Conservation (phyloP, 2,113 vertebrate species). For the Phasianus colchicus region DNA sequence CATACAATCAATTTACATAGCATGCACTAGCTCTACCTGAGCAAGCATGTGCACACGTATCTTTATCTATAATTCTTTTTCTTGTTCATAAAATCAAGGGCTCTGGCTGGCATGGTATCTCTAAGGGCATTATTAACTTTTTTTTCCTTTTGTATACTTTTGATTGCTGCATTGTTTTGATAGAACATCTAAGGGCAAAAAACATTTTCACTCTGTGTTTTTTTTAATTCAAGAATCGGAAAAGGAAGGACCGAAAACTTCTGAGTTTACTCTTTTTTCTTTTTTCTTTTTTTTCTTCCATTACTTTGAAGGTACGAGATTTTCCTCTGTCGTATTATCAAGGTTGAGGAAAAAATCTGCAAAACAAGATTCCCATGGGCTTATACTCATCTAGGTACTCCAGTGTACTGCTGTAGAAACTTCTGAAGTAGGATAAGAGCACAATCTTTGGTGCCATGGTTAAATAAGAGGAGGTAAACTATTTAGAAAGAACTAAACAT, state of each 20-base stretch:
- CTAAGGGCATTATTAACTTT: background rate
- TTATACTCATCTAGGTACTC: background rate
- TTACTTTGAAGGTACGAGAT: background rate
- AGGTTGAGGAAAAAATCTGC: slow-evolving; percentile 18
- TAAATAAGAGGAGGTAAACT: slow-evolving; percentile 16
- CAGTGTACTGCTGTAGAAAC: background rate
- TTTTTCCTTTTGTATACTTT: background rate
- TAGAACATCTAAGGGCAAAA: slow-evolving; percentile 5
- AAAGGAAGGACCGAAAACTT: slow-evolving; percentile 11
- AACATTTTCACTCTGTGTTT: background rate
- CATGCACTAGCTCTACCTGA: background rate
- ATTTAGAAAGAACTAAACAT: background rate
- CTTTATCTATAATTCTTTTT: background rate
- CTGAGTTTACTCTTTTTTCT: background rate
- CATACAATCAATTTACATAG: background rate
- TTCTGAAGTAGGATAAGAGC: slow-evolving; percentile 35
- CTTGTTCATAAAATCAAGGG: background rate
- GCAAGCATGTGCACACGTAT: background rate
- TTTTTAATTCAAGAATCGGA: slow-evolving; percentile 9
- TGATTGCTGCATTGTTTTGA: slow-evolving; percentile 6
- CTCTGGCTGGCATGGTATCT: background rate
- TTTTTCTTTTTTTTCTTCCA: background rate
- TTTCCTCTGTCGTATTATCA: slow-evolving; percentile 14
- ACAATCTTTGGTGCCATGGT: background rate
- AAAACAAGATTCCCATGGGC: background rate